Evolutionary conservation across 2,113 vertebrate species (phyloP).

Genomic region (Heliornis fulica): DNA sequence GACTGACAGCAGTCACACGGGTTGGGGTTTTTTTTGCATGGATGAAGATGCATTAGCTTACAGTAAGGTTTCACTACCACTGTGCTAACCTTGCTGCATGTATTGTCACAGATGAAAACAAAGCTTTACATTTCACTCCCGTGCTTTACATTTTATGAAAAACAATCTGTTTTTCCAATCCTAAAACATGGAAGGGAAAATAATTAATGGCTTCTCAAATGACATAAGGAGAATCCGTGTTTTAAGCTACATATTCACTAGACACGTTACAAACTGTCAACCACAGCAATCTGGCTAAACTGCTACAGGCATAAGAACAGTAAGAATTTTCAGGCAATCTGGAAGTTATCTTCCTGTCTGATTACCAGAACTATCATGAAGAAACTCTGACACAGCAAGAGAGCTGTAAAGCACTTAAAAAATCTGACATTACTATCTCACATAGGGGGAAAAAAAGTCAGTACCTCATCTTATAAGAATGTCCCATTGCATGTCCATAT

Average conservation of each 20-base stretch:
- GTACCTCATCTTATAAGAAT: background rate
- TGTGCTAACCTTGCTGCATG: background rate
- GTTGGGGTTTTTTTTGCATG: accelerated
- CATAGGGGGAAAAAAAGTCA: background rate
- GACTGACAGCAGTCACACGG: background rate
- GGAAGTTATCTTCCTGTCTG: background rate
- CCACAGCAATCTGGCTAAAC: background rate
- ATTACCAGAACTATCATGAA: background rate
- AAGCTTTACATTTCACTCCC: background rate
- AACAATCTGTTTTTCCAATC: background rate
- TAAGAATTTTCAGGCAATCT: background rate
- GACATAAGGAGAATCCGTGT: background rate
- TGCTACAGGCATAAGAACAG: background rate
- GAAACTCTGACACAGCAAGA: background rate
- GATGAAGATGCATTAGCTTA: background rate
- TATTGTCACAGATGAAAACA: background rate
- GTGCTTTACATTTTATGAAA: background rate
- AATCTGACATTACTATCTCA: background rate
- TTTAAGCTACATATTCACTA: background rate
- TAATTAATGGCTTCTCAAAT: background rate
- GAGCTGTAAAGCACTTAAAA: background rate
- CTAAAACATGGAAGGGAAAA: background rate
- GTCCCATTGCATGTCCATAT: accelerated
- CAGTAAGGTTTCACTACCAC: background rate
- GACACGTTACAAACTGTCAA: background rate